These are phyloP conservation scores for Gandaritis pyraliata DNA, from an alignment of 2,888 invertebrate genomes.

Conservation along the genomic window DNA sequence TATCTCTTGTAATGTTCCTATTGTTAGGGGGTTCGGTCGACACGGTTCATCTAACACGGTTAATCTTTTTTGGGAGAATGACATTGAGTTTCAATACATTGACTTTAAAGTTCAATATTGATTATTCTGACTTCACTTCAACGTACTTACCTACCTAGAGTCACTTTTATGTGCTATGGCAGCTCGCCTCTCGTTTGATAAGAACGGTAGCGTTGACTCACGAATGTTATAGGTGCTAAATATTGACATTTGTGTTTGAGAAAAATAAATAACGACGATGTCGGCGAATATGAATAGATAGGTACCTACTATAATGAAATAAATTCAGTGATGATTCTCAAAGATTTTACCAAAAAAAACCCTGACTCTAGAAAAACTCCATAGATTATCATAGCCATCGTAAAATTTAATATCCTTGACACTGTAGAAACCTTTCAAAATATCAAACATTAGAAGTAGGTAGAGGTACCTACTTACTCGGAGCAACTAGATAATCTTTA, in stretches of 20 bases:
- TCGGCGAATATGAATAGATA: not conserved
- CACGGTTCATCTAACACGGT: not conserved
- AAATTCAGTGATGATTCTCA: no score
- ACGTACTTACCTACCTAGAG: no score
- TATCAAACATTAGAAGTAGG: no score
- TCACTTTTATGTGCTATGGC: not conserved
- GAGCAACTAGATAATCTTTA: not conserved
- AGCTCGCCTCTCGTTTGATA: constrained; percentile 35
- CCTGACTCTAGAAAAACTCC: no score
- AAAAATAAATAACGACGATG: constrained; percentile 13
- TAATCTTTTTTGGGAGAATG: not conserved
- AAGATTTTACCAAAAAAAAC: no score
- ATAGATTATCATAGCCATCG: no score
- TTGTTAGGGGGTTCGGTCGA: not conserved
- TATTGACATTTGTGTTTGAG: constrained; percentile 12
- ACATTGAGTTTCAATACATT: not conserved
- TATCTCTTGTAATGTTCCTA: not conserved
- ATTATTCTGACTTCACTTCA: no score
- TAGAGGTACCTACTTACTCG: no score
- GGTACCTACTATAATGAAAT: no score
- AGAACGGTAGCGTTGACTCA: constrained; percentile 39
- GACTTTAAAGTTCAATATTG: no score
- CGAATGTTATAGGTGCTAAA: constrained; percentile 14
- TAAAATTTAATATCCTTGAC: no score
- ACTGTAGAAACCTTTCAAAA: no score